Conservation (phyloP, 2,888 invertebrate genomes). For the Pasiphila rectangulata region DNA sequence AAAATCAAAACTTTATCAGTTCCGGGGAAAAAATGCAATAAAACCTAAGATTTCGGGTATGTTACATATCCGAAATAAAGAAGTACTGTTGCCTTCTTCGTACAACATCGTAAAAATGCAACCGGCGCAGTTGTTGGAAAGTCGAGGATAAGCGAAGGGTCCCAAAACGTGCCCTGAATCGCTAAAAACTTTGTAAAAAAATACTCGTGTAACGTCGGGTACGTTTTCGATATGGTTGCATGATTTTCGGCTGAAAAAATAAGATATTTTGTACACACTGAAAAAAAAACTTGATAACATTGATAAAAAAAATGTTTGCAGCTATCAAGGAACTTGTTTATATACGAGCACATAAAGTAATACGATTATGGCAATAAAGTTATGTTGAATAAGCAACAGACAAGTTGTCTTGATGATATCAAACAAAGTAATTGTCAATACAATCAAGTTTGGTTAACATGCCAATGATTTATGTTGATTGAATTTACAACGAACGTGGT, state of each 20-base stretch:
- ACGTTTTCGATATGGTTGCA: conserved; percentile 5
- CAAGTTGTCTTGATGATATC: too few species aligned
- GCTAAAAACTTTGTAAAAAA: conserved; percentile 60
- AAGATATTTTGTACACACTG: too few species aligned
- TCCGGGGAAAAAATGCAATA: conserved; percentile 23
- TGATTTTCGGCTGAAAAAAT: conserved; percentile 8
- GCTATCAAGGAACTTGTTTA: too few species aligned
- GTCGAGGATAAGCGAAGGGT: conserved; percentile 51
- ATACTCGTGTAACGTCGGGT: conserved; percentile 39
- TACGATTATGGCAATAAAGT: too few species aligned
- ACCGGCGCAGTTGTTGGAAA: conserved; percentile 53
- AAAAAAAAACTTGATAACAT: too few species aligned
- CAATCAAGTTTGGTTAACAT: too few species aligned
- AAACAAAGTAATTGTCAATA: too few species aligned
- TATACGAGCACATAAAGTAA: too few species aligned
- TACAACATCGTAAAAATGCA: conserved; percentile 53
- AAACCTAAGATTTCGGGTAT: conserved; percentile 26
- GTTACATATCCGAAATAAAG: conserved; percentile 30
- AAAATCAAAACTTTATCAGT: conserved; percentile 16
- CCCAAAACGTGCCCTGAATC: conserved; percentile 59
- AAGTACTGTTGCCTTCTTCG: conserved; percentile 27
- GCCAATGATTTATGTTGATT: too few species aligned
- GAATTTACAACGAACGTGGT: too few species aligned
- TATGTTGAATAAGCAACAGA: too few species aligned
- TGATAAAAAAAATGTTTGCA: too few species aligned